Base-by-base conservation (phyloP, 2,888 invertebrate species). In the Dryocosmus kuriphilus region DNA sequence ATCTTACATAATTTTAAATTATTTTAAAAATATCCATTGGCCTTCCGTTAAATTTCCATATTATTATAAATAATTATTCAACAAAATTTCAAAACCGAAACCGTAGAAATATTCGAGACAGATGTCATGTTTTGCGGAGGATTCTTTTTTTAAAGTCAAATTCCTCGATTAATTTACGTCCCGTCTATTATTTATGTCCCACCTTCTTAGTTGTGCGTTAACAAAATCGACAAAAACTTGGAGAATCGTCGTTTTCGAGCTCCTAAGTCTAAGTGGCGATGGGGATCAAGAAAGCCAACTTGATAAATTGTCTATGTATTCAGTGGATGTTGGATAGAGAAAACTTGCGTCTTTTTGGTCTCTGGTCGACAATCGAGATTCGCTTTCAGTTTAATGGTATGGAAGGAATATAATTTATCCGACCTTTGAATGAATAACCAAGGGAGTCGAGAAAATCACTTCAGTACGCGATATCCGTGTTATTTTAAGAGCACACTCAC, bases 321-420 rank as follows among this genome's bases (percentile, higher is more conserved):
- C 57, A 57, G 24, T 24, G 46, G 71, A 71, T 71, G 9, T 22
- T 57, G 46, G 51, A 71, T 71, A n/a, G 27, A 51, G 71, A 71
- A 71, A 71, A 71, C 71, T 71, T 71, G 71, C 71, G 46, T 71
- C 51, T 51, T 51, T 71, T 51, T 30, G 67, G 46, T 67, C 67
- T 30, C 71, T 24, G n/a, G 27, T 71, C 51, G 38, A 14, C 38
- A 65, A 65, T 41, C 38, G 51, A n/a, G 71, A 71, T 71, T 32
- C 16, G 27, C 27, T 71, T 67, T 51, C 71, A 46, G 71, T 46
- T 51, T 46, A 71, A 71, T 71, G 71, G 71, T 27, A 46, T 71
- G 46, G 71, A 71, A 71, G n/a, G 51, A 71, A 51, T 71, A 51
- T 71, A 71, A 71, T 51, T 71, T 71, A 51, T 51, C 46, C 71